A percentile compares a stretch with the other conserved stretches of the same genome.
Conservation (phyloP, 2,888 invertebrate genomes). For the Brachynemurus nebulosus region DNA sequence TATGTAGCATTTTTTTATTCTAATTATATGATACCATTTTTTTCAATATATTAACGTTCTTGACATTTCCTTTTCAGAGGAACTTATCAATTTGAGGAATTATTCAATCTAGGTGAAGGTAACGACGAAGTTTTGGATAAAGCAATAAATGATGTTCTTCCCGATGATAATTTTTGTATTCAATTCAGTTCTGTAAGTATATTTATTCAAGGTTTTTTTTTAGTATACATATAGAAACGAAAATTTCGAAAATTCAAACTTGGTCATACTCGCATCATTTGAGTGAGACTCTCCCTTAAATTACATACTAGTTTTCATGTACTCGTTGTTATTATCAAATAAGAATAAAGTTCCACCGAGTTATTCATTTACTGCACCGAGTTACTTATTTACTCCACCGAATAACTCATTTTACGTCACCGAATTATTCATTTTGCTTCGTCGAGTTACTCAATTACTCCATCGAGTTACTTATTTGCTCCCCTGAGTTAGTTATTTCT, state of each 20-base stretch:
- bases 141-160: conserved; percentile 36
- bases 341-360: too few species aligned
- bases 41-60: not conserved
- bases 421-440: too few species aligned
- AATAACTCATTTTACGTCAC: too few species aligned
- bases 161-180: conserved; percentile 58
- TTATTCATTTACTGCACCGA: too few species aligned
- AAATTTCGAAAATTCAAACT: conserved; percentile 5
- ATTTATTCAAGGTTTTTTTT: not conserved
- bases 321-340: too few species aligned
- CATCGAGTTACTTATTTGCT: too few species aligned
- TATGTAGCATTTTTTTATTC: too few species aligned
- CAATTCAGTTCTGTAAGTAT: conserved; percentile 60
- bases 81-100: conserved; percentile 29
- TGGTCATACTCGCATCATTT: not conserved
- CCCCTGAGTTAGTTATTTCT: too few species aligned
- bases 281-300: not conserved
- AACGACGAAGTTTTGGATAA: conserved; percentile 22
- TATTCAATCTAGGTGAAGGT: conserved; percentile 24
- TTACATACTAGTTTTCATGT: too few species aligned
- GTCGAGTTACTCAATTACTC: too few species aligned
- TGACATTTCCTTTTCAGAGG: conserved; percentile 24
- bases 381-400: too few species aligned
- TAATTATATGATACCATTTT: not conserved
- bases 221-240: conserved; percentile 4